Conservation (phyloP, 2,113 vertebrate genomes). For the Atrichornis clamosus region DNA sequence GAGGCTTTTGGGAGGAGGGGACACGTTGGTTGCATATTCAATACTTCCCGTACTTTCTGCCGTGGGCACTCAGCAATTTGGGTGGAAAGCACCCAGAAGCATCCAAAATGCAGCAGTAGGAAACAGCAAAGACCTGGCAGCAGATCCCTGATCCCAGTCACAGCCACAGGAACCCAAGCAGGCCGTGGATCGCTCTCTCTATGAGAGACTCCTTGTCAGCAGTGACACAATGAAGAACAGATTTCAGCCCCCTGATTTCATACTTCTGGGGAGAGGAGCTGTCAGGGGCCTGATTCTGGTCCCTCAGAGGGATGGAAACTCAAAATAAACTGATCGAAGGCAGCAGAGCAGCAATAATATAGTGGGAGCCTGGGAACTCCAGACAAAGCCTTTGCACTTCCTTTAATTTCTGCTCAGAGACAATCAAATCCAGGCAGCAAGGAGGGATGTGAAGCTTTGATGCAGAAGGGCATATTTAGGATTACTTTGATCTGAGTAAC, state of each 20-base stretch:
- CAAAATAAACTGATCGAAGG: neutral
- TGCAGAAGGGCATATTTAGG: constrained; percentile 34
- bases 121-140: neutral
- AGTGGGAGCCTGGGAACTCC: neutral
- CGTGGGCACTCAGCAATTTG: neutral
- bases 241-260: neutral
- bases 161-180: neutral
- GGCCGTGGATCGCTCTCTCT: accelerated
- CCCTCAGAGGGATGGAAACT: neutral
- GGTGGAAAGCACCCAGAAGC: neutral
- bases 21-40: neutral
- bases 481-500: constrained; percentile 51
- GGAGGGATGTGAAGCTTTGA: constrained; percentile 5
- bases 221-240: neutral
- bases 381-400: neutral
- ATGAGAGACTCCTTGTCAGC: neutral
- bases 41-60: neutral
- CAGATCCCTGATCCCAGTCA: neutral
- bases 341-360: neutral
- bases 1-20: neutral
- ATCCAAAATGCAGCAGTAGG: neutral
- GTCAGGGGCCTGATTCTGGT: neutral
- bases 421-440: constrained; percentile 39
- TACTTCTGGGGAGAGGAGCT: neutral
- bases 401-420: constrained; percentile 30